A percentile compares a stretch with the other conserved stretches of the same genome.
These are phyloP conservation scores for Natrix natrix DNA, from an alignment of 2,797 vertebrate genomes.

Conservation along the genomic window DNA sequence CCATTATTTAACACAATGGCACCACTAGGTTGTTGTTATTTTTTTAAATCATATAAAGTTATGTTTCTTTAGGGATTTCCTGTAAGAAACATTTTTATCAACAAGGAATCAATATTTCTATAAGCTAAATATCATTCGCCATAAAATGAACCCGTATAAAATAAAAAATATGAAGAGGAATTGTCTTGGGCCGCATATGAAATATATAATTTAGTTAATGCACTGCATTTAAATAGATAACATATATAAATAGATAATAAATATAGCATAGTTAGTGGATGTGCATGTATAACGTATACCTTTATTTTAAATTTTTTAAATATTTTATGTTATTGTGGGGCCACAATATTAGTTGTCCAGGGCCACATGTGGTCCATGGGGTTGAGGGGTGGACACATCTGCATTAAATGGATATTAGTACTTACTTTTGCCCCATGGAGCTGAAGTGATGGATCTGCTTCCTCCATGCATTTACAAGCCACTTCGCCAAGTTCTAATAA, in stretches of 20 bases:
- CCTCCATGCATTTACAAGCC: conserved; percentile 85
- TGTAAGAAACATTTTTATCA: not conserved
- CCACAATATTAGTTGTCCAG: not conserved
- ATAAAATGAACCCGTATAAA: not conserved
- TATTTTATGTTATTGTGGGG: not conserved
- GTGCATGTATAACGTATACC: not conserved
- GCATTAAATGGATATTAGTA: not conserved
- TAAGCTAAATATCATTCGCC: not conserved
- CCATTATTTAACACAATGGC: not conserved
- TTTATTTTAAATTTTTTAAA: not conserved
- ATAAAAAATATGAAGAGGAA: not conserved
- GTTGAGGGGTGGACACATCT: not conserved
- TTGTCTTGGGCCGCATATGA: not conserved
- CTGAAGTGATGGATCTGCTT: conserved; percentile 87
- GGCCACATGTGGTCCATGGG: not conserved
- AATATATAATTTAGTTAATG: not conserved
- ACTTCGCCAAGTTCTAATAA: conserved; percentile 87
- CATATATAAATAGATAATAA: not conserved
- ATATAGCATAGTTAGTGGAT: not conserved
- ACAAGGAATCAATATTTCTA: not conserved
- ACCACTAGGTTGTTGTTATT: not conserved
- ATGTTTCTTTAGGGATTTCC: not conserved
- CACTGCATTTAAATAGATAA: not conserved
- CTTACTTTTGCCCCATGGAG: conserved; percentile 93
- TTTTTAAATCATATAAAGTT: not conserved